These are phyloP conservation scores for Gasterosteus aculeatus DNA, from an alignment of 2,113 vertebrate genomes.

Conservation along the genomic window DNA sequence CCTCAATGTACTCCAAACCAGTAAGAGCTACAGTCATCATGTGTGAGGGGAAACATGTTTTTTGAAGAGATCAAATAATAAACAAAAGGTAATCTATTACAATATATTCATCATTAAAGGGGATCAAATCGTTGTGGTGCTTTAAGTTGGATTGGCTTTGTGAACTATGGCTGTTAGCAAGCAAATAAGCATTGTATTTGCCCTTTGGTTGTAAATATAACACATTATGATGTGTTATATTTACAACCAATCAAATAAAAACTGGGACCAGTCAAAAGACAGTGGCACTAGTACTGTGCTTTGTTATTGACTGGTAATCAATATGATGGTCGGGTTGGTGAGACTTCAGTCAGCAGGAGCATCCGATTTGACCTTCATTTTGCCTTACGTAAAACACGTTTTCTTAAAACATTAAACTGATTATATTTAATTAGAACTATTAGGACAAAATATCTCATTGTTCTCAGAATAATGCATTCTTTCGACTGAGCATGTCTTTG, in stretches of 20 bases:
- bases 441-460: not conserved
- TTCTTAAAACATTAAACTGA: not conserved
- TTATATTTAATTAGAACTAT: not conserved
- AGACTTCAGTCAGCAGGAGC: not conserved
- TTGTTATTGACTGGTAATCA: too few species aligned
- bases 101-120: not conserved
- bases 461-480: not conserved
- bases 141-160: not conserved
- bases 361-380: constrained; percentile 7
- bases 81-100: not conserved
- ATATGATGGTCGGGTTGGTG: not conserved
- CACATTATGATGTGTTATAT: not conserved
- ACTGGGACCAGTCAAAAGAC: not conserved
- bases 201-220: not conserved
- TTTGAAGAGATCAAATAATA: not conserved
- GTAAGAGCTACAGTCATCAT: not conserved
- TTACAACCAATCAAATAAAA: not conserved
- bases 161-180: not conserved
- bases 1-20: constrained; percentile 2
- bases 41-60: not conserved
- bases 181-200: not conserved
- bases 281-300: not conserved
- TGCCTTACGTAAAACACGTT: not conserved
- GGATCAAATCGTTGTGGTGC: not conserved
- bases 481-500: not conserved